A percentile compares a stretch with the other conserved stretches of the same genome.
phyloP scores from a whole-genome alignment of 2,797 vertebrate species.

The Melanotaenia maccullochi region DNA sequence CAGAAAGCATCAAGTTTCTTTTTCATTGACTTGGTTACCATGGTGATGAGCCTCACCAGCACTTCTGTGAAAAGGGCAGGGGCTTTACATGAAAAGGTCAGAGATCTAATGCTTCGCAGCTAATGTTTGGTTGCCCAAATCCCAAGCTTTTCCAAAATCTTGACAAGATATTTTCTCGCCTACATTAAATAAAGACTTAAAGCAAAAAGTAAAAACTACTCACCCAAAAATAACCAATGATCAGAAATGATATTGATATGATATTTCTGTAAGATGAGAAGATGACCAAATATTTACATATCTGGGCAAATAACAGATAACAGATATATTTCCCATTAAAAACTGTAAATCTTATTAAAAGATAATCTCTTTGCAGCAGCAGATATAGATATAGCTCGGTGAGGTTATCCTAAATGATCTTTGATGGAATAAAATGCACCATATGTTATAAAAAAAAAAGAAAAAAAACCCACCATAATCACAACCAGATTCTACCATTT shows the following conservation, averaged over 20 bases:
- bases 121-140: not conserved
- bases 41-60: not conserved
- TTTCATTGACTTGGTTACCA: not conserved
- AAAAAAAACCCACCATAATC: slow-evolving; percentile 35
- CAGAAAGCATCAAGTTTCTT: not conserved
- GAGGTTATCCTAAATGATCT: not conserved
- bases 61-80: not conserved
- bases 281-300: slow-evolving; percentile 4
- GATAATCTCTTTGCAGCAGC: not conserved
- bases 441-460: not conserved
- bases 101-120: not conserved
- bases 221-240: not conserved
- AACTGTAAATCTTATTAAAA: too few species aligned
- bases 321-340: too few species aligned
- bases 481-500: slow-evolving; percentile 96
- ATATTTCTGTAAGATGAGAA: not conserved
- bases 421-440: slow-evolving; percentile 19
- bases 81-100: not conserved
- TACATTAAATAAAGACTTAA: not conserved
- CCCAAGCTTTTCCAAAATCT: not conserved
- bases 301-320: not conserved
- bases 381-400: not conserved
- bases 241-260: not conserved
- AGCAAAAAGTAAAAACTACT: not conserved
- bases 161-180: too few species aligned